Base-by-base conservation (phyloP, 2,113 vertebrate genomes). In the Myrmophylax atrothorax region DNA sequence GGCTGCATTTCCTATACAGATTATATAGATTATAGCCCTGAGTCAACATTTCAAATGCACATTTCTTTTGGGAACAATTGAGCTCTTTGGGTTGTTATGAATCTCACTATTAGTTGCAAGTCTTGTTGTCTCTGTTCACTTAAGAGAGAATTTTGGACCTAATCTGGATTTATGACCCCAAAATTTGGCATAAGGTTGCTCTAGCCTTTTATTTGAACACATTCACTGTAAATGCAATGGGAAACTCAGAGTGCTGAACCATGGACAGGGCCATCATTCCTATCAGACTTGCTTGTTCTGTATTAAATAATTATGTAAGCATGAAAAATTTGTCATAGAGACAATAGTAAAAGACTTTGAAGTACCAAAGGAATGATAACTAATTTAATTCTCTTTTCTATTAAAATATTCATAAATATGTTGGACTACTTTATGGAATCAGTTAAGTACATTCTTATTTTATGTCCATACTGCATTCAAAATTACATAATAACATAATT, bases 391-490 rank as follows among this genome's bases (percentile, higher is more conserved):
- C 31, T 46, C 53, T 93, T 96, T 96, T 88, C 66, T 84, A 53
- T 94, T 83, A 70, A 44, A 88, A 49, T 78, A 84, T 87, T 81
- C 74, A 96, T 55, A 92, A 97, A 97, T 90, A 83, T 44, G 37
- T 49, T 77, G 47, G n/a, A 72, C 8, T 88, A 52, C 58, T 74
- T 89, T n/a, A 89, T 40, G 35, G 14, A 78, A 64, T 56, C 38
- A 77, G 26, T 89, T 93, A 94, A 86, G 94, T 37, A 84, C 18
- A 26, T 74, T 53, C 28, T 78, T 86, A 85, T 86, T 89, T 83
- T 64, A 82, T 80, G 87, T 92, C 35, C 35, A 20, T 72, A 25
- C 67, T 88, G 18, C 53, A n/a, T 70, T 86, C 60, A 64, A 76
- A 86, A 56, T 64, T 60, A 80, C 13, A 49, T 40, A 86, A 64